phyloP scores from a whole-genome alignment of 2,797 vertebrate species.

The Austrolebias charrua region DNA sequence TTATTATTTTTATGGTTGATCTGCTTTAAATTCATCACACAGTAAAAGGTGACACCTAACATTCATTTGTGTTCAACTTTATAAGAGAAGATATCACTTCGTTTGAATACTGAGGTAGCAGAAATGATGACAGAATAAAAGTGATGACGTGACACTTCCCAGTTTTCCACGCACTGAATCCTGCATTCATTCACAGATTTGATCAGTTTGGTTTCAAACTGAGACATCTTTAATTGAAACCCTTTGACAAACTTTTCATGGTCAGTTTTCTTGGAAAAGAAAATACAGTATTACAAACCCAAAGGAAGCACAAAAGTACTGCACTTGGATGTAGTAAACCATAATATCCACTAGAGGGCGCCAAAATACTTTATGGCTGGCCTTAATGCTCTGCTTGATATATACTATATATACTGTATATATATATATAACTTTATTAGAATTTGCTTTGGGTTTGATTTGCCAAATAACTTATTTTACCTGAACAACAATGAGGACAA shows the following conservation, averaged over 20 bases:
- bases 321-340: not conserved
- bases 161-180: conserved; percentile 26
- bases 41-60: too few species aligned
- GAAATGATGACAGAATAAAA: not conserved
- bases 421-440: too few species aligned
- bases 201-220: conserved; percentile 2
- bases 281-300: not conserved
- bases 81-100: too few species aligned
- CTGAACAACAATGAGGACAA: too few species aligned
- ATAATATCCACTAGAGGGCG: conserved; percentile 56
- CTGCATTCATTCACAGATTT: conserved; percentile 35
- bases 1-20: not conserved
- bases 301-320: not conserved
- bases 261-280: too few species aligned
- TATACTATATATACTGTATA: too few species aligned
- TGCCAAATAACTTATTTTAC: not conserved
- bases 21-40: too few species aligned
- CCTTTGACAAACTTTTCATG: not conserved
- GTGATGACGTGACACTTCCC: not conserved
- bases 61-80: too few species aligned
- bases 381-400: too few species aligned
- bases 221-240: not conserved
- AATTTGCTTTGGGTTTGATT: too few species aligned
- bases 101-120: not conserved
- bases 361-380: too few species aligned